Percentiles rank a stretch among this genome's conserved stretches.
Evolutionary conservation across 2,888 invertebrate species (phyloP).

Genomic region (Allygus modestus): DNA sequence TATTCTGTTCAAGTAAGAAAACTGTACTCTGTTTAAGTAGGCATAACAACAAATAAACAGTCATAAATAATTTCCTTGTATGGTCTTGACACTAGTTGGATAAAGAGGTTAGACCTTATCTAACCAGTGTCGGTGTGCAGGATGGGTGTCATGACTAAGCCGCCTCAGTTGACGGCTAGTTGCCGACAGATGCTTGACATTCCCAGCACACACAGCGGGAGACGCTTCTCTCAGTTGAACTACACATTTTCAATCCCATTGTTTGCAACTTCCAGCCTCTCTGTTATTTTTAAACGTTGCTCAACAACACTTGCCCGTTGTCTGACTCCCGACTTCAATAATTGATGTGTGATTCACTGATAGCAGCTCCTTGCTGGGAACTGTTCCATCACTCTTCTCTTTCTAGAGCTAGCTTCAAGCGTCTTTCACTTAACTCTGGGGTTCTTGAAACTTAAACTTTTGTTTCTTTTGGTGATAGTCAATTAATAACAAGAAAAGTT

Average conservation of each 20-base stretch:
- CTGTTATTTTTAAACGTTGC: constrained; percentile 37
- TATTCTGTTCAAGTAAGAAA: no score
- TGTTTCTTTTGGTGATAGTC: no score
- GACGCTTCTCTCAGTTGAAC: constrained; percentile 12
- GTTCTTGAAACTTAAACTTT: not conserved
- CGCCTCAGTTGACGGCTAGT: not conserved
- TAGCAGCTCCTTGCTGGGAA: constrained; percentile 14
- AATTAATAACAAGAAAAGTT: no score
- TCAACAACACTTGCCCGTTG: not conserved
- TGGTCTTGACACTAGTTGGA: no score
- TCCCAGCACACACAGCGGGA: not conserved
- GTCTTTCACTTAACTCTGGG: not conserved
- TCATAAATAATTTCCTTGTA: no score
- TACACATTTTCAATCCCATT: constrained; percentile 21
- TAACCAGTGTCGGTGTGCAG: no score
- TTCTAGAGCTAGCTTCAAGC: not conserved
- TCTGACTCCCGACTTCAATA: constrained; percentile 24
- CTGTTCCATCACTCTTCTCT: not conserved
- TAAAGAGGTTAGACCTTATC: no score
- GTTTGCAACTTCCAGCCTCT: constrained; percentile 20
- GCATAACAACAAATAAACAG: no score
- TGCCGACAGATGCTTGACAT: not conserved
- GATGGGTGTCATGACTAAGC: not conserved
- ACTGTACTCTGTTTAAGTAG: no score
- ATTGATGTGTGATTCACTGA: constrained; percentile 51